Percentiles rank a stretch among this genome's conserved stretches.
These are phyloP conservation scores for Phymatocera aterrima DNA, from an alignment of 2,888 invertebrate genomes.

Conservation along the genomic window DNA sequence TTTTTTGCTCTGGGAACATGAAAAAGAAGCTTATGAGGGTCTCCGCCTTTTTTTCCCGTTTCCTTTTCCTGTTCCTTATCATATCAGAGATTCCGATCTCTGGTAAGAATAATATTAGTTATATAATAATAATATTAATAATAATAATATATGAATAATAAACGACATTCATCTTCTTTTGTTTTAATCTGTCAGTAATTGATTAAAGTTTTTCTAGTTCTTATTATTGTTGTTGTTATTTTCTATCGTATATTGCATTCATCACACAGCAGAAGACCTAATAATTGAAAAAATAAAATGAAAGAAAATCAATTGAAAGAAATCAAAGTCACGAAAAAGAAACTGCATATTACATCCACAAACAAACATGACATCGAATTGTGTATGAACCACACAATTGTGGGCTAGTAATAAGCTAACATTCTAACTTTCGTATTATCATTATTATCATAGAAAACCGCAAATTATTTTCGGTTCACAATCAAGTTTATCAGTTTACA, in stretches of 20 bases:
- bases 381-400: no score
- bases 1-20: background rate
- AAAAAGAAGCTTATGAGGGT: background rate
- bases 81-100: slow-evolving; percentile 8
- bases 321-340: no score
- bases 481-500: no score
- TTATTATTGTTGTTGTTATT: background rate
- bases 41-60: no score
- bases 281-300: background rate
- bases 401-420: no score
- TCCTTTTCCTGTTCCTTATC: no score
- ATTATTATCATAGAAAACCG: no score
- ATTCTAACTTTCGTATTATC: no score
- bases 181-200: background rate
- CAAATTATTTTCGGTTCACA: no score
- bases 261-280: slow-evolving; percentile 3
- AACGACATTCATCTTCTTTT: no score
- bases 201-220: background rate
- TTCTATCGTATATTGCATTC: background rate
- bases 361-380: no score
- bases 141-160: slow-evolving; percentile 9
- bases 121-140: background rate
- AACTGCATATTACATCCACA: background rate
- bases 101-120: background rate
- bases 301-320: background rate